Evolutionary conservation across 1,140 invertebrate species (phyloP), one percentile per base, ranked within the genome.

Genomic region (Onthophagus taurus): DNA sequence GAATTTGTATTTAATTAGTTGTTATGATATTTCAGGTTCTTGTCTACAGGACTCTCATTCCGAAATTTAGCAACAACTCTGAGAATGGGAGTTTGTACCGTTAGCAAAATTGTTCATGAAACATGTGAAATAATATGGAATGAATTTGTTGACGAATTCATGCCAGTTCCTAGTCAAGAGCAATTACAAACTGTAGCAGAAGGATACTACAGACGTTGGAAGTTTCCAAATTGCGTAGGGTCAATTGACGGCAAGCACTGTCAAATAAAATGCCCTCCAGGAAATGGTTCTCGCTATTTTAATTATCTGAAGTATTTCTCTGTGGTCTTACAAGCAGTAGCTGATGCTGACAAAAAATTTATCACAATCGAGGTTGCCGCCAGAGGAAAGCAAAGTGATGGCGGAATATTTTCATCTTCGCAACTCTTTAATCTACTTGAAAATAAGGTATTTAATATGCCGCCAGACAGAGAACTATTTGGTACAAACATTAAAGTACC

Each of bases 141-240:
- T 18, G 26, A 33, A 8, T 19, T 43, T 6, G 16, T 19, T 33
- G 2, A 7, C 6, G n/a, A 30, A 18, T 16, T 19, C 14, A 33
- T 43, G 41, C 41, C 41, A 11, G 18, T 14, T 2, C 41, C 41
- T 11, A 43, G 12, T 13, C 11, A 43, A 19, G 29, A 43, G 8
- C 17, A 20, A n/a, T 33, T 43, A 17, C 14, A n/a, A 18, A 19
- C 17, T 18, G 26, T 43, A 16, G 16, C 14, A 19, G 17, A 31
- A 6, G 8, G 16, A 11, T 43, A 19, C 12, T 20, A 19, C 8
- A 19, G 19, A 19, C 14, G 19, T 33, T 43, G 33, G 20, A 44
- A 35, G 20, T 44, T 44, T 17, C 43, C 34, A 6, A 45, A 45
- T 16, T 45, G 43, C 21, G 12, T 45, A 11, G 43, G 43, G 6